These are phyloP conservation scores for Enoplosus armatus DNA, from an alignment of 2,797 vertebrate species.

Conservation along the genomic window DNA sequence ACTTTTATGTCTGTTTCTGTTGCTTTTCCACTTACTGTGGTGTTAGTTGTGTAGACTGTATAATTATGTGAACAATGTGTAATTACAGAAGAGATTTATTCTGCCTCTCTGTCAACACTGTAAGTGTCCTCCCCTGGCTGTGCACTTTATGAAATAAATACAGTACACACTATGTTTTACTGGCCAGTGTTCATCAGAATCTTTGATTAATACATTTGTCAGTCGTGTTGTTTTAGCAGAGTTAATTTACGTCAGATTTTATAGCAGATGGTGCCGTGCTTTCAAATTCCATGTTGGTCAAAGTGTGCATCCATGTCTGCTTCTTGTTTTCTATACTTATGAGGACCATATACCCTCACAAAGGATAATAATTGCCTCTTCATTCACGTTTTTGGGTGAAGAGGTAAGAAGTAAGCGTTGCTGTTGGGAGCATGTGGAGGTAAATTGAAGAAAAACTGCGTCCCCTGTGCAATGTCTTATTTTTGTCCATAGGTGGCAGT, in stretches of 20 bases:
- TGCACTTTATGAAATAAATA: slow-evolving; percentile 1
- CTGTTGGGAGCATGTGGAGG: not conserved
- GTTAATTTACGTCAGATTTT: too few relatives aligned
- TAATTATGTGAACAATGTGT: not conserved
- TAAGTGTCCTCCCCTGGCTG: not conserved
- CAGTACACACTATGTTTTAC: not conserved
- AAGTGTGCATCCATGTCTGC: not conserved
- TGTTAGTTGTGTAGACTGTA: not conserved
- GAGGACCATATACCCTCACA: too few relatives aligned
- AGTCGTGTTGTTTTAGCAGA: not conserved
- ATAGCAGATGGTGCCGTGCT: not conserved
- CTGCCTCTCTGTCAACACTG: not conserved
- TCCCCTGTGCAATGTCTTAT: not conserved
- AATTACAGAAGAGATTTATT: not conserved
- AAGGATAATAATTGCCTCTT: too few relatives aligned
- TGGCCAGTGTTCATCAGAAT: not conserved
- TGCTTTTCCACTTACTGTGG: not conserved
- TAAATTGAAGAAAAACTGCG: too few relatives aligned
- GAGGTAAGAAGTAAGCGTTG: not conserved
- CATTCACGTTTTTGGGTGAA: not conserved
- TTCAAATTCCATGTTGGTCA: too few relatives aligned
- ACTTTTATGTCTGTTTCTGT: not conserved
- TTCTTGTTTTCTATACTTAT: not conserved
- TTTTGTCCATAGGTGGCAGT: slow-evolving; percentile 53
- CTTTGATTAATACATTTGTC: too few relatives aligned